Conservation (phyloP, 2,113 vertebrate species). For the Phaethornis superciliosus region DNA sequence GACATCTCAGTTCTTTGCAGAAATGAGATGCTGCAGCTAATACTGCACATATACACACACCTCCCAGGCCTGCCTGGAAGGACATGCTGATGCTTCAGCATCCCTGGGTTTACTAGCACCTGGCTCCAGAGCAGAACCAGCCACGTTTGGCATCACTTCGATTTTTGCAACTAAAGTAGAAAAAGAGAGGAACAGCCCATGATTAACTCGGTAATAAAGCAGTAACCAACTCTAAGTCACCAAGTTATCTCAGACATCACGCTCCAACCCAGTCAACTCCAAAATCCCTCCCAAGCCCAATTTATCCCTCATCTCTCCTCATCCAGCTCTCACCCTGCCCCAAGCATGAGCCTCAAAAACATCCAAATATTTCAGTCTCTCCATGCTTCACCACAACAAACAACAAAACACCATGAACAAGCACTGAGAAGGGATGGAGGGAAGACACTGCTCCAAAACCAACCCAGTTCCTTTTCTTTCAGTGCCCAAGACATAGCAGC, state of each 20-base stretch:
- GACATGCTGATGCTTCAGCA: background rate
- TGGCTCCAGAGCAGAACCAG: background rate
- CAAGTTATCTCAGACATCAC: background rate
- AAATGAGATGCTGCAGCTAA: background rate
- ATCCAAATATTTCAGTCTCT: background rate
- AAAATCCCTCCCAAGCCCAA: background rate
- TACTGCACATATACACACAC: background rate
- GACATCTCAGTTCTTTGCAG: background rate
- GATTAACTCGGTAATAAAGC: background rate
- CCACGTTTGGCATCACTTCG: rapidly evolving
- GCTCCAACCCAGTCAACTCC: background rate
- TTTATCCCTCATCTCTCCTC: background rate
- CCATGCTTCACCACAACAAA: background rate
- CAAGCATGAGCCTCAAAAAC: rapidly evolving
- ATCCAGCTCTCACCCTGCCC: background rate
- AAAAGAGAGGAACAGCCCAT: background rate
- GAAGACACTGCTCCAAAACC: background rate
- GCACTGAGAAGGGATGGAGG: background rate
- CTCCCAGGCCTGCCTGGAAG: background rate
- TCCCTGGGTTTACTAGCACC: background rate
- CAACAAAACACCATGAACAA: rapidly evolving
- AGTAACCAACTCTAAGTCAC: background rate
- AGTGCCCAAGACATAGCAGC: background rate
- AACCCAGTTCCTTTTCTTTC: background rate
- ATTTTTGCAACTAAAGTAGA: background rate